These are phyloP conservation scores for Phallusia fumigata DNA, from an alignment of 23 tunicate species.

Conservation along the genomic window DNA sequence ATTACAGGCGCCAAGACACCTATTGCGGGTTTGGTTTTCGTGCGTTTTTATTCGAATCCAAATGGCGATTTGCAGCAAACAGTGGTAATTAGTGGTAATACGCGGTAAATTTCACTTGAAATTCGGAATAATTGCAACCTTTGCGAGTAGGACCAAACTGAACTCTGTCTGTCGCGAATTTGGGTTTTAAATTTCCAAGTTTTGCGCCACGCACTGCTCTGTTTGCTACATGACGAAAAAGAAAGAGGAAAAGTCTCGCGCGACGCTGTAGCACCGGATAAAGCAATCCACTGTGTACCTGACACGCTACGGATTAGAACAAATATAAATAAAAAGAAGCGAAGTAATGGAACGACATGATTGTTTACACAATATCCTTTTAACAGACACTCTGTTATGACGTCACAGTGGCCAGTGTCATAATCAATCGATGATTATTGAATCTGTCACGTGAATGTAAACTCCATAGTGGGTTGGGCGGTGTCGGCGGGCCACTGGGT, in stretches of 20 bases:
- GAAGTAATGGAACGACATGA: neutral
- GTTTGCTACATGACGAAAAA: too few relatives aligned
- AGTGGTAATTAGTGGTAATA: neutral
- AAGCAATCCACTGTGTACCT: constrained; percentile 5
- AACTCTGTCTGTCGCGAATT: too few relatives aligned
- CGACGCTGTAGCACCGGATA: constrained; percentile 9
- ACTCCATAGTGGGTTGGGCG: neutral
- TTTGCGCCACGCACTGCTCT: too few relatives aligned
- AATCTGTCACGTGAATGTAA: neutral
- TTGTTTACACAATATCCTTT: neutral
- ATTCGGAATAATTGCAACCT: too few relatives aligned
- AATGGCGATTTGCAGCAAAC: neutral
- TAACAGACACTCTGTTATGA: neutral
- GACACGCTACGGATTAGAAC: constrained; percentile 1
- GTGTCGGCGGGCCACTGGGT: neutral
- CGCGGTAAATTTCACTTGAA: neutral
- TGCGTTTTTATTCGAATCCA: neutral
- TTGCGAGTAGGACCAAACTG: too few relatives aligned
- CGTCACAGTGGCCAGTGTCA: neutral
- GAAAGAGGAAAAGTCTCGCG: neutral
- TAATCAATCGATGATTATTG: neutral
- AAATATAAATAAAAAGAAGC: neutral
- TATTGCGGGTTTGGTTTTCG: neutral
- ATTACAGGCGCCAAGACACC: neutral
- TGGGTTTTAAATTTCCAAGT: too few relatives aligned